phyloP scores from a whole-genome alignment of 1,140 invertebrate species.

The Metaphire vulgaris region DNA sequence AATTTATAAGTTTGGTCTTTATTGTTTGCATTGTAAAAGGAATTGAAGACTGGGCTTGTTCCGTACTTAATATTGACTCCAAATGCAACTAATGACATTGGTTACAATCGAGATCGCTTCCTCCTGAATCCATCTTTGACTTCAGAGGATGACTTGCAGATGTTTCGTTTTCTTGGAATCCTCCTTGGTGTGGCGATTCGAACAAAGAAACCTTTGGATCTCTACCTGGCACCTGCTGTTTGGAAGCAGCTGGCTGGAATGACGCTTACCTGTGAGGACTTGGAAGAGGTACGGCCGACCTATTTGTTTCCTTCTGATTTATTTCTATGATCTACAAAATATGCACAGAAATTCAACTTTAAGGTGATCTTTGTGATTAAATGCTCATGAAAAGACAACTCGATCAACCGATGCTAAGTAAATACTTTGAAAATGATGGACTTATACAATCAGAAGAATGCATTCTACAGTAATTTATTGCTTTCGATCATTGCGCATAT shows the following conservation, averaged over 20 bases:
- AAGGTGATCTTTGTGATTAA: too few relatives aligned
- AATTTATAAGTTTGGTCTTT: too few relatives aligned
- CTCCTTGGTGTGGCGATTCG: constrained; percentile 92
- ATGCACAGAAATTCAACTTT: too few relatives aligned
- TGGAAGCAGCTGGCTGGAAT: constrained; percentile 64
- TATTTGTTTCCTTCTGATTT: neutral
- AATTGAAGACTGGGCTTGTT: constrained; percentile 81
- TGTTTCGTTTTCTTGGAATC: constrained; percentile 65
- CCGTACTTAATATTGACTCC: constrained; percentile 59
- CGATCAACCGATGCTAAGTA: too few relatives aligned
- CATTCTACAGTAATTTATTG: too few relatives aligned
- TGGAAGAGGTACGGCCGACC: constrained; percentile 57
- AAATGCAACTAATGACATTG: constrained; percentile 49
- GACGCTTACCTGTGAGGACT: constrained; percentile 58
- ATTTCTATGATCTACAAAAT: neutral
- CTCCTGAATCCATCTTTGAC: constrained; percentile 60
- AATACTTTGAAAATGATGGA: too few relatives aligned
- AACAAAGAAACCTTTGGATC: constrained; percentile 78
- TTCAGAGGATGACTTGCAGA: constrained; percentile 55
- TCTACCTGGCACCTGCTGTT: constrained; percentile 61
- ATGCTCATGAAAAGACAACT: too few relatives aligned
- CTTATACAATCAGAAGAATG: too few relatives aligned
- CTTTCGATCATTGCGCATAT: too few relatives aligned
- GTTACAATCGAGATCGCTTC: constrained; percentile 60
- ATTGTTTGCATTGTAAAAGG: too few relatives aligned